phyloP scores from a whole-genome alignment of 2,113 vertebrate genomes.

The Anoplopoma fimbria region DNA sequence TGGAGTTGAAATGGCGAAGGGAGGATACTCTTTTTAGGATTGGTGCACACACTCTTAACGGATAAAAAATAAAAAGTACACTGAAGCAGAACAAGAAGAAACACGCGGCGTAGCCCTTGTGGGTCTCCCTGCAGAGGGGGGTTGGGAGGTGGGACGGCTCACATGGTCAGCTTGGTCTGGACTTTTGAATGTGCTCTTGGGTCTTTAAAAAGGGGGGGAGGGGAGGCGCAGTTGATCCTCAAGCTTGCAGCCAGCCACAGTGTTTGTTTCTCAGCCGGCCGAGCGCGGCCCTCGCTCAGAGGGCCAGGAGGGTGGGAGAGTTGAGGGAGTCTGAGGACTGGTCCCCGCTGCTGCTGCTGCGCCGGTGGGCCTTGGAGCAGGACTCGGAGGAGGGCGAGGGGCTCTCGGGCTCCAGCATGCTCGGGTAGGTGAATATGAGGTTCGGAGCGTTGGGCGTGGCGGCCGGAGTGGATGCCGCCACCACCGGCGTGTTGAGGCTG shows the following conservation, averaged over 20 bases:
- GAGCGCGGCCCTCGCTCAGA: conserved; percentile 83
- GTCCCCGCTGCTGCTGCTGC: conserved; percentile 99
- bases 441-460: conserved; percentile 92
- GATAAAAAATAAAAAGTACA: conserved; percentile 30
- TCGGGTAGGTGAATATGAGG: conserved; percentile 99
- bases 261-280: conserved; percentile 55
- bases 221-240: conserved; percentile 29
- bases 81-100: conserved; percentile 72
- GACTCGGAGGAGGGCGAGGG: conserved; percentile 96
- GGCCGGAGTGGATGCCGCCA: conserved; percentile 95
- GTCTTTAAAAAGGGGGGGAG: conserved; percentile 35
- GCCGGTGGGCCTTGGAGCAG: conserved; percentile 98
- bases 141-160: conserved; percentile 58
- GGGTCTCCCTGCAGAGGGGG: conserved; percentile 68
- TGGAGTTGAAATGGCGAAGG: conserved; percentile 73
- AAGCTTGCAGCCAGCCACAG: conserved; percentile 61
- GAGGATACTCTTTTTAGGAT: conserved; percentile 50
- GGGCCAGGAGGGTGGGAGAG: conserved; percentile 97
- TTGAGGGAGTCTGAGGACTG: conserved; percentile 99
- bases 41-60: conserved; percentile 57
- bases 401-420: conserved; percentile 95
- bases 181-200: conserved; percentile 69
- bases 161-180: conserved; percentile 74
- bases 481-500: conserved; percentile 97
- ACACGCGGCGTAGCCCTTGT: conserved; percentile 82